Conservation (phyloP, 2,113 vertebrate species). For the Mesoclemmys tuberculata region DNA sequence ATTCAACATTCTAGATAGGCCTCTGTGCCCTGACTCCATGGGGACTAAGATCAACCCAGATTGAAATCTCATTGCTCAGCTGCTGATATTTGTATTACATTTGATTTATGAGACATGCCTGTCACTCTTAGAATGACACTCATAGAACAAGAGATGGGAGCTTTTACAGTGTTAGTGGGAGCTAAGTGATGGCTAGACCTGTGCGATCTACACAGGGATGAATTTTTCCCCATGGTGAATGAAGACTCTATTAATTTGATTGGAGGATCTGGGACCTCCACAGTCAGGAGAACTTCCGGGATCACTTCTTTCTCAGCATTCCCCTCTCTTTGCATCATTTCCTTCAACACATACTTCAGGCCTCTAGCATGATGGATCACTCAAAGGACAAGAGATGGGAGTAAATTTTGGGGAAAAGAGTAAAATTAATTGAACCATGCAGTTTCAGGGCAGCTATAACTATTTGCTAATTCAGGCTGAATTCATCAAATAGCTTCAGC, state of each 20-base stretch:
- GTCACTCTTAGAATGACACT: background rate
- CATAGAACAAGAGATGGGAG: too few species aligned
- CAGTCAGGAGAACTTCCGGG: background rate
- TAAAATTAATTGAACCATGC: background rate
- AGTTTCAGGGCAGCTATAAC: background rate
- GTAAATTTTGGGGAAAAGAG: background rate
- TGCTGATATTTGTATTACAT: background rate
- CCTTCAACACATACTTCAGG: background rate
- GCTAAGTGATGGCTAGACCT: background rate
- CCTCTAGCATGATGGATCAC: background rate
- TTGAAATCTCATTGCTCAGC: background rate
- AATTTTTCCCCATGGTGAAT: background rate
- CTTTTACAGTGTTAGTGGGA: background rate
- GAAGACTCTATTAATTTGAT: background rate
- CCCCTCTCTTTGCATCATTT: background rate
- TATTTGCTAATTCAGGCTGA: background rate
- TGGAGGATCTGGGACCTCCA: background rate
- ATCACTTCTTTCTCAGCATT: background rate
- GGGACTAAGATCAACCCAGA: background rate
- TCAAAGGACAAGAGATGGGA: background rate
- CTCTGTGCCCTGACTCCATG: background rate
- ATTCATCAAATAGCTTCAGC: background rate
- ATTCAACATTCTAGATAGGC: background rate
- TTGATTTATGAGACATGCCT: background rate
- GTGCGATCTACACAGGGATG: rapidly evolving